Conservation (phyloP, 1,140 invertebrate genomes). For the Neodiprion lecontei region DNA sequence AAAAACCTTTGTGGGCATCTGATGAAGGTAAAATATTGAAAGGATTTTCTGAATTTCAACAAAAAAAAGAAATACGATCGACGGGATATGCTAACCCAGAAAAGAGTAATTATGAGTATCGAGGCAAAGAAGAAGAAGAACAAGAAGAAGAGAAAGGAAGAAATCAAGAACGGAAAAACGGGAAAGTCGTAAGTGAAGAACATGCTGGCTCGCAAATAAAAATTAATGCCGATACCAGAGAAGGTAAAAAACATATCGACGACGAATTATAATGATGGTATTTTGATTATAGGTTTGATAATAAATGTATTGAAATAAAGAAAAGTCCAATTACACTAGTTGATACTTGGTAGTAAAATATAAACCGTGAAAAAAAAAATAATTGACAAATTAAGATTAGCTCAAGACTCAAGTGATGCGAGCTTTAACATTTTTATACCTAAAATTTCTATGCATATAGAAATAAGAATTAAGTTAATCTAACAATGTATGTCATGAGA, state of each 20-base stretch:
- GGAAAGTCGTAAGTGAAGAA: background rate
- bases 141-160: slow-evolving; percentile 8
- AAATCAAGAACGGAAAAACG: background rate
- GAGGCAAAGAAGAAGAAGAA: slow-evolving; percentile 13
- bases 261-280: slow-evolving; percentile 43
- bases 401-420: background rate
- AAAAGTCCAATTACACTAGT: no score
- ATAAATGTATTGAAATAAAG: slow-evolving; percentile 16
- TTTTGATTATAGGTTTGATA: slow-evolving; percentile 28
- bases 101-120: slow-evolving; percentile 22
- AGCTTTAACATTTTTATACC: background rate
- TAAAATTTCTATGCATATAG: background rate
- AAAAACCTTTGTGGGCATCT: slow-evolving; percentile 25
- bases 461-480: background rate
- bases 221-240: slow-evolving; percentile 14
- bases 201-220: background rate
- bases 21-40: slow-evolving; percentile 20
- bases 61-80: slow-evolving; percentile 21
- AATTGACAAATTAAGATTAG: background rate
- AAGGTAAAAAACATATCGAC: slow-evolving; percentile 36
- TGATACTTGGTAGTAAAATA: background rate
- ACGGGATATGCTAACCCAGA: slow-evolving; percentile 15
- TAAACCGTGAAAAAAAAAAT: background rate
- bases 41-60: slow-evolving; percentile 19
- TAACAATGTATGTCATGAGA: background rate